Evolutionary conservation across 2,888 invertebrate species (phyloP), one percentile per base, ranked within the genome.

Genomic region (Eupelmus urozonus): DNA sequence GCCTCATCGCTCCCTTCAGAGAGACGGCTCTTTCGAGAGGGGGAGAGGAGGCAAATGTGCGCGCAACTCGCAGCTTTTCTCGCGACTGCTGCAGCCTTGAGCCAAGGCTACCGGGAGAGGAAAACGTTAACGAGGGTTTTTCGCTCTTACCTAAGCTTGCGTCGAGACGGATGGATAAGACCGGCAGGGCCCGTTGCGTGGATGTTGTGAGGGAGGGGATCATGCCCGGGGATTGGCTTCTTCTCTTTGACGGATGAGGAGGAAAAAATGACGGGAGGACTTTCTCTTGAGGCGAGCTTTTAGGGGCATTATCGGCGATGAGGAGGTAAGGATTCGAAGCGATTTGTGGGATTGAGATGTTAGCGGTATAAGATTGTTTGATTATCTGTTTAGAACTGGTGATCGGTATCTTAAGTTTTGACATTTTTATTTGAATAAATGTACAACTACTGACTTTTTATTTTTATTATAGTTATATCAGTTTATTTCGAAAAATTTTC

Each of bases 111-210:
- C 7, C 13, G 13, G 2, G n/a, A 18, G 18, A 23, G 51, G 57
- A 59, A 65, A 40, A 62, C 77, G 60, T 72, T 72, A 77, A 77
- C 77, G 72, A 67, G 72, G 62, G 60, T 29, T 62, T 65, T 57
- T 51, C 62, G 34, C 2, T 45, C 2, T 45, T 76, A 66, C 73
- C 78, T 73, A 78, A 69, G n/a, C 70, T 76, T 42, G 65, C 69
- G 57, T 20, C 29, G 7, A 42, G 25, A 55, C 23, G 34, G 27
- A n/a, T 23, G 34, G 16, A 7, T 27, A 11, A 3, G 9, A 3
- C 9, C 9, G 9, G 5, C 45, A 2, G 25, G 13, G 13, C 23
- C 53, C 18, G 42, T 63, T 63, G 72, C 23, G 53, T 23, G 16
- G 45, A n/a, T 57, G 55, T 27, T 51, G 49, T 51, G 73, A 65